Evolutionary conservation across 1,140 invertebrate genomes (phyloP).

Genomic region (Galendromus occidentalis): DNA sequence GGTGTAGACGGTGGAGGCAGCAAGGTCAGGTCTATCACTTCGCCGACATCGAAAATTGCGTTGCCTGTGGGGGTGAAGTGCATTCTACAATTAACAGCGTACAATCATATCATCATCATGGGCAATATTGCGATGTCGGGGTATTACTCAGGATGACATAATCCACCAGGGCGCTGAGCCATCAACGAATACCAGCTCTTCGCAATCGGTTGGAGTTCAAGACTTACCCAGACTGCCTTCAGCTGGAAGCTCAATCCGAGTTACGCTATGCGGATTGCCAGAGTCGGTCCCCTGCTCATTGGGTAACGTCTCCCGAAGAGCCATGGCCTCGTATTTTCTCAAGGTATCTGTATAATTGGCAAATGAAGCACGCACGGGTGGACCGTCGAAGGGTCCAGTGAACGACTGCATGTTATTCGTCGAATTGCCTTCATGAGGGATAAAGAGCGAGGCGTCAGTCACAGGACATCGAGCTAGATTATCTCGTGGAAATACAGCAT

Average conservation of each 20-base stretch:
- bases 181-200: no score
- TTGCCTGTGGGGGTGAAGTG: no score
- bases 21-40: constrained; percentile 2
- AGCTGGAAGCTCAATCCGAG: background rate
- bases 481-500: no score
- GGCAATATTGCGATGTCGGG: no score
- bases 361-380: background rate
- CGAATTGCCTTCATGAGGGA: background rate
- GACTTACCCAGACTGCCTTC: background rate
- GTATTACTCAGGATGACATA: no score
- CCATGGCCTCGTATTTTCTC: constrained; percentile 2
- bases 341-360: constrained; percentile 5
- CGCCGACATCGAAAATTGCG: background rate
- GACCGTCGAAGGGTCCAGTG: constrained; percentile 4
- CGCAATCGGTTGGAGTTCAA: no score
- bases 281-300: background rate
- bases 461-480: no score
- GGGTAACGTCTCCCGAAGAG: background rate
- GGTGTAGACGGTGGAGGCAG: background rate
- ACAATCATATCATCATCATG: no score
- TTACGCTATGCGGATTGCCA: background rate
- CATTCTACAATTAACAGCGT: no score
- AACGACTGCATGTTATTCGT: constrained; percentile 6
- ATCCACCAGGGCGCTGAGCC: no score
- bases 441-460: no score